Conservation (phyloP, 2,113 vertebrate species). For the Phyllostomus discolor region DNA sequence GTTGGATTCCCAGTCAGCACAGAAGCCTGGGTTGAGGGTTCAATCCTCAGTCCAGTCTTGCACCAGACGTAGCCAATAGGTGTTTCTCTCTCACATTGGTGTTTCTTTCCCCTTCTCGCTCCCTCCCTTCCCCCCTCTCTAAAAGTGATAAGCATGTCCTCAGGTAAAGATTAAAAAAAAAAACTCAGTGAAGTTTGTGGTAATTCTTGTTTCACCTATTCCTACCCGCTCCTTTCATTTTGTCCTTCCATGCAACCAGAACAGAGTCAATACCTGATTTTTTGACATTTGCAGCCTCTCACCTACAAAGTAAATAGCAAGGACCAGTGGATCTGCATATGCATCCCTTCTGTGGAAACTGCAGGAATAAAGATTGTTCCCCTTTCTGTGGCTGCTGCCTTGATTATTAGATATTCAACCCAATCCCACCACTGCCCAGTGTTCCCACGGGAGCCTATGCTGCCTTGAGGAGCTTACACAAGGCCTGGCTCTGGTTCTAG, state of each 20-base stretch:
- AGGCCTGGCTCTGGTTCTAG: not conserved
- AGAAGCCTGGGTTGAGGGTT: no score
- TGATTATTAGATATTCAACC: not conserved
- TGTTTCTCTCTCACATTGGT: no score
- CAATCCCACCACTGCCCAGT: not conserved
- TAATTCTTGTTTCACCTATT: not conserved
- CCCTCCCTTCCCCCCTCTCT: no score
- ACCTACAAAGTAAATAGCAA: not conserved
- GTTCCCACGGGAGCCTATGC: not conserved
- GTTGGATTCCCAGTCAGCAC: no score
- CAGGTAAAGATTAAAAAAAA: no score
- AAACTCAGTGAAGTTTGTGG: not conserved
- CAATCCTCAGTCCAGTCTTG: no score
- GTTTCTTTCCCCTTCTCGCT: no score
- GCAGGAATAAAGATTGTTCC: not conserved
- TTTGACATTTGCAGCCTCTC: not conserved
- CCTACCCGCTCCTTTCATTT: not conserved
- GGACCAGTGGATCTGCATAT: not conserved
- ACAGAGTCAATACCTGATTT: not conserved
- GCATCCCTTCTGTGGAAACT: not conserved
- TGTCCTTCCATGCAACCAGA: not conserved
- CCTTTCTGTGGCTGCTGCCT: not conserved
- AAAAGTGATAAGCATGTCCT: no score
- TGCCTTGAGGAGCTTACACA: not conserved
- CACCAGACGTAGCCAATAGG: no score